Conservation (phyloP, 2,113 vertebrate genomes). For the Oophaga pumilio region DNA sequence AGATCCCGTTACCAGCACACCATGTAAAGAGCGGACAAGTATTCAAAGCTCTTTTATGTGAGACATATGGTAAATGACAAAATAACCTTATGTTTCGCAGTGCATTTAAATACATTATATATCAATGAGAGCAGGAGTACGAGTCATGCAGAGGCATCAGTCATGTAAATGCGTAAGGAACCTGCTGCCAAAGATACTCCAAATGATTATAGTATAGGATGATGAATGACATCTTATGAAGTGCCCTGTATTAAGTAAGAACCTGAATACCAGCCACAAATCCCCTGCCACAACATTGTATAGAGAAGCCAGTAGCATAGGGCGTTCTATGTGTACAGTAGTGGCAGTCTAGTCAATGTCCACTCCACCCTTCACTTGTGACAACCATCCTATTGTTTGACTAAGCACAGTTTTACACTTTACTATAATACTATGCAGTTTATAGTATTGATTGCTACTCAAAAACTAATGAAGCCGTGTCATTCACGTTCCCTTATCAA, state of each 20-base stretch:
- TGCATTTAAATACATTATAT: constrained; percentile 46
- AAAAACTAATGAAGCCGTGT: constrained; percentile 70
- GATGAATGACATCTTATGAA: constrained; percentile 65
- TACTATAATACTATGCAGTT: constrained; percentile 74
- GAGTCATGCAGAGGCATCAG: neutral
- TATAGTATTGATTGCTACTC: constrained; percentile 75
- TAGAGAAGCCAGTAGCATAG: neutral
- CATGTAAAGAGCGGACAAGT: neutral
- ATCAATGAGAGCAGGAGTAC: constrained; percentile 16
- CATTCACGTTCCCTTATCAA: constrained; percentile 70
- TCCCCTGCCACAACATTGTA: neutral
- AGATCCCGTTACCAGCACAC: neutral
- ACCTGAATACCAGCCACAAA: constrained; percentile 27
- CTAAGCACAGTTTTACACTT: constrained; percentile 60
- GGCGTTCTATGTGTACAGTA: neutral
- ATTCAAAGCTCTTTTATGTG: neutral
- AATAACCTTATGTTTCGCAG: constrained; percentile 46
- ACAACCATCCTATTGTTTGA: constrained; percentile 28
- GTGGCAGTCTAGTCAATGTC: constrained; percentile 4
- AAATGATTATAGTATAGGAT: constrained; percentile 64
- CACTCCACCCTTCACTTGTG: neutral
- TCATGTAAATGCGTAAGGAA: constrained; percentile 26
- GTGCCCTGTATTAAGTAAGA: constrained; percentile 58
- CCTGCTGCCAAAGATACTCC: constrained; percentile 52
- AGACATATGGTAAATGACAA: constrained; percentile 38